Conservation (phyloP, 2,113 vertebrate species). For the Piliocolobus tephrosceles region DNA sequence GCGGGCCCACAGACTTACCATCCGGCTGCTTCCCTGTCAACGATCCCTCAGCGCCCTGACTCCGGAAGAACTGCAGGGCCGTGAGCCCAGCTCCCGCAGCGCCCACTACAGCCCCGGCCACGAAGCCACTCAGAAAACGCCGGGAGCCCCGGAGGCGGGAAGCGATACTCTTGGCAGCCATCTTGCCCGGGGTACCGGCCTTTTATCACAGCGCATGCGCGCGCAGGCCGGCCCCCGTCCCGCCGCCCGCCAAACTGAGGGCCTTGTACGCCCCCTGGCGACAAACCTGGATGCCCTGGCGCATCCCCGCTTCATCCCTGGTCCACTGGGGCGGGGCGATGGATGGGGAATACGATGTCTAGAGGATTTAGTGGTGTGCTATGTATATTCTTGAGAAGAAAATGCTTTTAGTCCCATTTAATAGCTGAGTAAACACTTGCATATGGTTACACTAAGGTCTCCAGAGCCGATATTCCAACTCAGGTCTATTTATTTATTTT, state of each 20-base stretch:
- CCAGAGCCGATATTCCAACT: not conserved
- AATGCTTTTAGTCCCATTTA: not conserved
- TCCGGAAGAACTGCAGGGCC: conserved; percentile 62
- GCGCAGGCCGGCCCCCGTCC: rapidly evolving
- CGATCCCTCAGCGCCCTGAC: conserved; percentile 33
- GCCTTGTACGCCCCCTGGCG: conserved; percentile 18
- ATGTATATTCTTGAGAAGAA: not conserved
- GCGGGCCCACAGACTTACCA: conserved; percentile 66
- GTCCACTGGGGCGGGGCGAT: rapidly evolving
- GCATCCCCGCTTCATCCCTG: not conserved
- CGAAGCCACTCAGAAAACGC: conserved; percentile 77
- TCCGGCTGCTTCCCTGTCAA: not conserved
- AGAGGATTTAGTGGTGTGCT: not conserved
- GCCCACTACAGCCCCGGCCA: conserved; percentile 75
- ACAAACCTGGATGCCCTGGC: not conserved
- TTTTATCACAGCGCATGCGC: not conserved
- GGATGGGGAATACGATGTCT: rapidly evolving
- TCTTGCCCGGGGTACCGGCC: rapidly evolving
- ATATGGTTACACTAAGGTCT: not conserved
- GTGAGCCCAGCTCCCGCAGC: conserved; percentile 69
- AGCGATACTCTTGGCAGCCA: conserved; percentile 39
- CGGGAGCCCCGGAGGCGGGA: conserved; percentile 26
- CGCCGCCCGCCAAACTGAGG: not conserved
- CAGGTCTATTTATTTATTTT: not conserved
- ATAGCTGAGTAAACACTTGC: not conserved